Percentiles rank a stretch among this genome's conserved stretches.
Conservation (phyloP, 2,888 invertebrate genomes). For the Caenorhabditis japonica region DNA sequence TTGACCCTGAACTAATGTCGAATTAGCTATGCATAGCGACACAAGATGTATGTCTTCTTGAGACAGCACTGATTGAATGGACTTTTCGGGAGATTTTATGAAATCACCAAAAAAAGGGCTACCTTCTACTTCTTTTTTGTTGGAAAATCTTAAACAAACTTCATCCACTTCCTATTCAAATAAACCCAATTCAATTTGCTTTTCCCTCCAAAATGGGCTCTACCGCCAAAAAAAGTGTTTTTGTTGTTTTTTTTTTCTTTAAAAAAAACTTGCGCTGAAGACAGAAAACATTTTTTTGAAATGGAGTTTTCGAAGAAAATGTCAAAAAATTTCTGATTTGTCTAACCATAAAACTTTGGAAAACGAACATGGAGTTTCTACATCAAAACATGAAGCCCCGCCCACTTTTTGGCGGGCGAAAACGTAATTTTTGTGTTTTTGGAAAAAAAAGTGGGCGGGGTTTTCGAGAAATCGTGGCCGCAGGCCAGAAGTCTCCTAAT, state of each 20-base stretch:
- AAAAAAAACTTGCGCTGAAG: no score
- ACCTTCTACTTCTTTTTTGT: conserved; percentile 25
- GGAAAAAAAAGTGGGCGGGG: no score
- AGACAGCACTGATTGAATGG: not conserved
- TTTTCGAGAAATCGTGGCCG: no score
- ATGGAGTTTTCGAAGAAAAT: not conserved
- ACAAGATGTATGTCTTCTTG: not conserved
- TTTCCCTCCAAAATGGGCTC: no score
- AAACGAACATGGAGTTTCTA: no score
- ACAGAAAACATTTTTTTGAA: not conserved
- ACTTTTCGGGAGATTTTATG: not conserved
- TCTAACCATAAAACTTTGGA: not conserved
- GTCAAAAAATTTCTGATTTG: not conserved
- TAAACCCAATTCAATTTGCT: no score
- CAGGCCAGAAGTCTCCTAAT: no score
- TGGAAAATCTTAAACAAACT: not conserved
- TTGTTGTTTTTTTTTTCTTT: no score
- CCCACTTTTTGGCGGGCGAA: no score
- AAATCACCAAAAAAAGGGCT: conserved; percentile 8
- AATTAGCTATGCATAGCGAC: conserved; percentile 41
- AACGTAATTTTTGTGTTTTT: no score
- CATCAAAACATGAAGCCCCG: no score
- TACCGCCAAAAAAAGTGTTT: no score
- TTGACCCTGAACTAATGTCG: conserved; percentile 52
- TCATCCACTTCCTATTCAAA: conserved; percentile 4